Base-by-base conservation (phyloP, 2,797 vertebrate species). In the Chelmon rostratus region DNA sequence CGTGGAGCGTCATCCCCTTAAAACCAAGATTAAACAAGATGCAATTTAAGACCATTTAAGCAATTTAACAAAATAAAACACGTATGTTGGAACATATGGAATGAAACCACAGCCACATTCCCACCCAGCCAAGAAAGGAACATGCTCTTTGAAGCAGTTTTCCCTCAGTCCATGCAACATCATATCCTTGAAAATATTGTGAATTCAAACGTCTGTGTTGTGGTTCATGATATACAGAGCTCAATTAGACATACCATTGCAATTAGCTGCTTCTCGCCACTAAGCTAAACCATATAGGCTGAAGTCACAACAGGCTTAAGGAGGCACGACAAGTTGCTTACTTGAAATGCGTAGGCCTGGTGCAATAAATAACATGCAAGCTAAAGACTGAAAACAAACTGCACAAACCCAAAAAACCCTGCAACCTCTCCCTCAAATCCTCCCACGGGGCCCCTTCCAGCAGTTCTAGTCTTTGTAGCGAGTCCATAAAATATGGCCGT, bases 191-290 rank as follows among this genome's bases (percentile, higher is more conserved):
- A 35, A 46, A 77, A 79, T 5, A 15, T 47, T 74, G 71, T 35
- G 23, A 40, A 79, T 82, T 59, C 59, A 75, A 53, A 61, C 19
- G 1, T 9, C 71, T 83, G n/a, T 73, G 76, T 78, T 88, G 87
- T 86, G 88, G 91, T 61, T 47, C 25, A 10, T 64, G 63, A 84
- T 88, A 52, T 79, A 81, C 62, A 75, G 76, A 64, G 63, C 73
- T 38, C 79, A 74, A 46, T 83, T 73, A 73, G 12, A 88, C 82
- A 84, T 75, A 74, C 65, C 49, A 56, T 62, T 44, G 75, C 40
- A 83, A 87, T 89, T 85, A 87, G 73, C 63, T 13, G 73, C 72
- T 47, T 67, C 73, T 75, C 0, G 3, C 66, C 69, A 52, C 78
- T 85, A 81, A 81, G 64, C 67, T 16, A 40, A 82, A 67, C 57